Evolutionary conservation across 2,797 vertebrate species (phyloP).

Genomic region (Helarctos malayanus): DNA sequence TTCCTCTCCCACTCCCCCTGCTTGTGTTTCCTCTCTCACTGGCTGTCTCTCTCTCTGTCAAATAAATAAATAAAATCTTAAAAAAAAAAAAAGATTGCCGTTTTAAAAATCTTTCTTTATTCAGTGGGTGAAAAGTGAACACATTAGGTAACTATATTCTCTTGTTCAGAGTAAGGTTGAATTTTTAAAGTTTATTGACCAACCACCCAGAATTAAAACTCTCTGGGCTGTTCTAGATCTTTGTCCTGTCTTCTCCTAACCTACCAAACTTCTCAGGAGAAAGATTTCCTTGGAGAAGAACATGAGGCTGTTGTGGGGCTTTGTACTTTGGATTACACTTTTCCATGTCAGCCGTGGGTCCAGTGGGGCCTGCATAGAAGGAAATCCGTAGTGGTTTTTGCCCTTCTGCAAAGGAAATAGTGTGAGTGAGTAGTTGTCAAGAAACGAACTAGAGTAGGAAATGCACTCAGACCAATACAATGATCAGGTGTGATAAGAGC

Average conservation of each 20-base stretch:
- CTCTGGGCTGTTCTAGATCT: not conserved
- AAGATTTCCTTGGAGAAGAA: conserved; percentile 2
- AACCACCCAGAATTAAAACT: not conserved
- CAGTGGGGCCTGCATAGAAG: not conserved
- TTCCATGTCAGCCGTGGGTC: not conserved
- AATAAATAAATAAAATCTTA: too few relatives aligned
- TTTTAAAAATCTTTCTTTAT: not conserved
- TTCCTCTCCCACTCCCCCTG: too few relatives aligned
- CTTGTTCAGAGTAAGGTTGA: not conserved
- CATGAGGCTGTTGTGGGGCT: not conserved
- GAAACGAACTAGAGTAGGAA: not conserved
- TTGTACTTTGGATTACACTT: not conserved
- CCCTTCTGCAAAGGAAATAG: conserved; percentile 33
- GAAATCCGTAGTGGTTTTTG: not conserved
- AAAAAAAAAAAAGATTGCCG: not conserved
- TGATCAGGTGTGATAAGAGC: not conserved
- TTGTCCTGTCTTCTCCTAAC: not conserved
- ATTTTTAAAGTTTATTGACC: not conserved
- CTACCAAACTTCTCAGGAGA: not conserved
- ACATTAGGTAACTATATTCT: conserved; percentile 19
- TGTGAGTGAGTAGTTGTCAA: conserved; percentile 3
- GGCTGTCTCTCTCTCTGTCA: too few relatives aligned
- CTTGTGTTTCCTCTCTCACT: too few relatives aligned
- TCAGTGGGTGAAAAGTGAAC: not conserved
- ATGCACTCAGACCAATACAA: not conserved